Evolutionary conservation across 92 coral and sea anemone species (phyloP), one percentile per base, ranked within the genome.

Genomic region (Pocillopora meandrina): DNA sequence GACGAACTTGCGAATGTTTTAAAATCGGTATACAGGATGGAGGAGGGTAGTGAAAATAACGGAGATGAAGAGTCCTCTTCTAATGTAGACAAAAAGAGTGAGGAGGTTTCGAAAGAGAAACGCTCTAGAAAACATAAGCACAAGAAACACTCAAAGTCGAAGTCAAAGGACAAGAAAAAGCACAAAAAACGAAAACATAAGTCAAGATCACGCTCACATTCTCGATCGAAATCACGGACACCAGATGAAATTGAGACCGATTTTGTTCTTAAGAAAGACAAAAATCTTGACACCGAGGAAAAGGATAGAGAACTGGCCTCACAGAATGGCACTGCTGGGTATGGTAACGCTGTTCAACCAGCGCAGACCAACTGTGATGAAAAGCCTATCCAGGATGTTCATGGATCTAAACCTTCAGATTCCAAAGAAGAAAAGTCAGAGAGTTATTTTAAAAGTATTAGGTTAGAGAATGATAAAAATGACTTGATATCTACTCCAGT

Each of bases 101-200:
- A 34, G 33, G 81, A 82, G 58, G 70, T 65, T 56, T 62, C 75
- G 36, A 87, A 90, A 49, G 87, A 81, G 61, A 91, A 89, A 57
- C 88, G 82, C 72, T 76, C 90, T 61, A 92, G 90, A 71, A 97
- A 93, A 88, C 98, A 97, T 67, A 91, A 88, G 80, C 93, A 84
- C 34, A 90, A 88, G 81, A 92, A 95, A 78, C 97, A 88, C 68
- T 79, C 79, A 18, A 85, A 78, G 80, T 65, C 83, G 66, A 91
- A 85, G 56, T 85, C 93, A 42, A 92, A 85, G 61, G 87, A 86
- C 89, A 90, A 91, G 79, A 91, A 90, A 71, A 92, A 94, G 49
- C 96, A 89, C 80, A 91, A 89, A 81, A 91, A 90, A 78, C 88
- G 94, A 58, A 90, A 85, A 67, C 93, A 81, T 56, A 92, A 87